Percentiles rank a stretch among this genome's conserved stretches.
These are phyloP conservation scores for Rana temporaria DNA, from an alignment of 2,113 vertebrate genomes.

Conservation along the genomic window DNA sequence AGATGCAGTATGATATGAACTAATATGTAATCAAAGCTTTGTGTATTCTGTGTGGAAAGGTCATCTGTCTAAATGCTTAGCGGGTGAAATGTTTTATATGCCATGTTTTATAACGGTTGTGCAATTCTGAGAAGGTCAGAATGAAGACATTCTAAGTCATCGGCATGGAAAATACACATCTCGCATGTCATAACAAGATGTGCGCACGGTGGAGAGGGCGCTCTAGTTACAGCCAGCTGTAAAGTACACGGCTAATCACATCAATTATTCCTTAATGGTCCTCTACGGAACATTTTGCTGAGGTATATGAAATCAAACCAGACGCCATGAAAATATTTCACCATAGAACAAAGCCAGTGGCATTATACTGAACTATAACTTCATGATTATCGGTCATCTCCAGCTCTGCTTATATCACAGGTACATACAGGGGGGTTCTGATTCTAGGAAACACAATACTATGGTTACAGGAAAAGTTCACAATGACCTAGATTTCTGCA, in stretches of 20 bases:
- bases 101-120: constrained; percentile 42
- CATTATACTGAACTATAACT: no score
- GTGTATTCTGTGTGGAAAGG: constrained; percentile 18
- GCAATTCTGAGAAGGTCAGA: constrained; percentile 44
- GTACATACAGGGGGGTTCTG: no score
- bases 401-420: no score
- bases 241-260: constrained; percentile 9
- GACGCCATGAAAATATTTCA: neutral
- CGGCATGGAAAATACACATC: constrained; percentile 32
- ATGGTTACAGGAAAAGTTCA: no score
- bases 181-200: constrained; percentile 15
- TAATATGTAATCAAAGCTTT: neutral
- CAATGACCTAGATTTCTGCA: no score
- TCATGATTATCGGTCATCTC: no score
- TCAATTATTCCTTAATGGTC: neutral
- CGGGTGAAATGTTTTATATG: constrained; percentile 36
- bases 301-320: neutral
- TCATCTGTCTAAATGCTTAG: constrained; percentile 32
- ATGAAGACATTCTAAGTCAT: constrained; percentile 7
- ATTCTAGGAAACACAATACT: no score
- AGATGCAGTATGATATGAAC: constrained; percentile 2
- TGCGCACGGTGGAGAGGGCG: neutral
- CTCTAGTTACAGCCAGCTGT: constrained; percentile 3
- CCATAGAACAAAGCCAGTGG: no score
- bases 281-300: neutral